Evolutionary conservation across 92 coral and sea anemone species (phyloP).

Genomic region (Montipora capitata): DNA sequence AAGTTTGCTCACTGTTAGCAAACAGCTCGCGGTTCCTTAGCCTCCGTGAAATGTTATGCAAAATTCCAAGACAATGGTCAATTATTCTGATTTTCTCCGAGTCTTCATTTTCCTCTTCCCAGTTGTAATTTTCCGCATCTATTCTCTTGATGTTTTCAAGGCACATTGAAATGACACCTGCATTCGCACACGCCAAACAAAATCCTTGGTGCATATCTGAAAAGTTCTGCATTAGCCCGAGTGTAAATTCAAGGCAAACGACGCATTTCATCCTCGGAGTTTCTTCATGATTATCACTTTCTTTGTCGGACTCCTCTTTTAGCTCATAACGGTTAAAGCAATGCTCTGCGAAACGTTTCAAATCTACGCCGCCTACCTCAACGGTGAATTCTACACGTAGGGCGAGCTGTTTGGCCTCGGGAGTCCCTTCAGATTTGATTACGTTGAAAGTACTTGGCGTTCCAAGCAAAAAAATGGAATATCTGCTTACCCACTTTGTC

Average conservation of each 20-base stretch:
- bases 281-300: background rate
- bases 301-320: background rate
- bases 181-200: constrained; percentile 19
- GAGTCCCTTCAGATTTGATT: background rate
- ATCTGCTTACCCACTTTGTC: background rate
- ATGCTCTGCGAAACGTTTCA: constrained; percentile 3
- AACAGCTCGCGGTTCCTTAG: too few species aligned
- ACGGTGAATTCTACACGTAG: background rate
- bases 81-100: background rate
- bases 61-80: background rate
- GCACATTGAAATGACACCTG: constrained; percentile 30
- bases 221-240: constrained; percentile 21
- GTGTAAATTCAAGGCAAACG: background rate
- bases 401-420: background rate
- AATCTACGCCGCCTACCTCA: constrained; percentile 31
- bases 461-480: background rate
- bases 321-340: constrained; percentile 22
- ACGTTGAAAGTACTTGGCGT: background rate
- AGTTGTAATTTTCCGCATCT: background rate
- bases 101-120: constrained; percentile 11
- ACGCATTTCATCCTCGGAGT: background rate
- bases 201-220: constrained; percentile 38
- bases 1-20: too few species aligned
- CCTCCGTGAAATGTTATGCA: too few species aligned
- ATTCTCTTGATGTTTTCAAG: constrained; percentile 26